phyloP scores from a whole-genome alignment of 2,797 vertebrate species.

The Sebastes diaconus region DNA sequence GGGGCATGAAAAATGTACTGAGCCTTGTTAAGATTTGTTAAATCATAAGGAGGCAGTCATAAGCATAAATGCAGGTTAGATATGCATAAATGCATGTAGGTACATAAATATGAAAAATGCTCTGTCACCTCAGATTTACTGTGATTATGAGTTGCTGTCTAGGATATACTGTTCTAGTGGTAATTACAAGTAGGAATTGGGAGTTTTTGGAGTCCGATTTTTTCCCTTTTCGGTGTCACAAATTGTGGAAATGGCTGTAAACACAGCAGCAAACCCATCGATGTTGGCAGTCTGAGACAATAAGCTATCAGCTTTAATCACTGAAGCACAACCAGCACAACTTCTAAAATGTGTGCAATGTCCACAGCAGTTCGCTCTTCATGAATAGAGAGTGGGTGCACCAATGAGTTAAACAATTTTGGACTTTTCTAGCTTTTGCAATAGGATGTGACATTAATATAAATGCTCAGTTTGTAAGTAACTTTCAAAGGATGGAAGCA shows the following conservation, averaged over 20 bases:
- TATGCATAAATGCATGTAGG: slow-evolving; percentile 23
- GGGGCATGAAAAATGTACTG: neutral
- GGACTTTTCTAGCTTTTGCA: slow-evolving; percentile 7
- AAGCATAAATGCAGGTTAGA: slow-evolving; percentile 31
- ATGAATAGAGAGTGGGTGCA: slow-evolving; percentile 1
- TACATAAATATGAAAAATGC: slow-evolving; percentile 41
- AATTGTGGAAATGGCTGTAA: slow-evolving; percentile 41
- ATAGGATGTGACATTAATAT: neutral
- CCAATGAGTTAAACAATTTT: neutral
- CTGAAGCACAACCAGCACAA: slow-evolving; percentile 27
- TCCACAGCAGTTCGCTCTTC: neutral
- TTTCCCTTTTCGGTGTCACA: slow-evolving; percentile 28
- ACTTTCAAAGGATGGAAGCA: slow-evolving; percentile 4
- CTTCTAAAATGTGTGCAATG: neutral
- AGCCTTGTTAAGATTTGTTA: slow-evolving; percentile 10
- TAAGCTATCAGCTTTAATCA: slow-evolving; percentile 47
- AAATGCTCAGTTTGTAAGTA: neutral
- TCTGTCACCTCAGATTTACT: slow-evolving; percentile 23
- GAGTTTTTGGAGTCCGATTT: slow-evolving; percentile 6
- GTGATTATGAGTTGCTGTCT: slow-evolving; percentile 21
- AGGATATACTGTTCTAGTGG: slow-evolving; percentile 10
- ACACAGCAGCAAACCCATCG: slow-evolving; percentile 37
- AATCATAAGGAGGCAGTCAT: slow-evolving; percentile 14
- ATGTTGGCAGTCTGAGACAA: slow-evolving; percentile 25
- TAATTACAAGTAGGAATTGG: slow-evolving; percentile 27